A percentile compares a stretch with the other conserved stretches of the same genome.
These are phyloP conservation scores for Ictalurus furcatus DNA, from an alignment of 2,113 vertebrate species.

Conservation along the genomic window DNA sequence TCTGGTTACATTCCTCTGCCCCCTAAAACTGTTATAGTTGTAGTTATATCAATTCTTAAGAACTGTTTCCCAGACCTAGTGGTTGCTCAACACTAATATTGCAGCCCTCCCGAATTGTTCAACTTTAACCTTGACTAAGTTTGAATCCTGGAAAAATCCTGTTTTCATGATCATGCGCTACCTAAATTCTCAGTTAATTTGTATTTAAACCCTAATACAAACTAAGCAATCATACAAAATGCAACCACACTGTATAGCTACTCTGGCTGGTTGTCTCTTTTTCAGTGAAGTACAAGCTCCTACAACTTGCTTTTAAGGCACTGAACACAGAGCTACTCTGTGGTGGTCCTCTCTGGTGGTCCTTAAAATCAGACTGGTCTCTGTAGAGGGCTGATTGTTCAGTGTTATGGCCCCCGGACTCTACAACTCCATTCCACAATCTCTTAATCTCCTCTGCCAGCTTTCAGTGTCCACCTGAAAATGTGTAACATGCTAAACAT, in stretches of 20 bases:
- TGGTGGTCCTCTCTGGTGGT: slow-evolving; percentile 2
- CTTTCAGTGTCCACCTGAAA: background rate
- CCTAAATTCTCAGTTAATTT: background rate
- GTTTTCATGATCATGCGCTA: background rate
- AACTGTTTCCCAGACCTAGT: no score
- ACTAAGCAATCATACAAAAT: background rate
- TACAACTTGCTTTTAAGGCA: background rate
- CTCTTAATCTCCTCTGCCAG: background rate
- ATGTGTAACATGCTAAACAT: background rate
- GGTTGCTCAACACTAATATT: background rate
- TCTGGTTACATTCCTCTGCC: background rate
- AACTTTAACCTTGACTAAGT: background rate
- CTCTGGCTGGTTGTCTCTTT: background rate
- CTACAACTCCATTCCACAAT: background rate
- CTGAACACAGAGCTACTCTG: background rate
- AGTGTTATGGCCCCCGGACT: background rate
- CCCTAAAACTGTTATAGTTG: background rate
- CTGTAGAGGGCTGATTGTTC: background rate
- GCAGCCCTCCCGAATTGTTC: background rate
- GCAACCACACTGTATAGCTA: background rate
- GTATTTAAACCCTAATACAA: background rate
- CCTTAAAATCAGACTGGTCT: background rate
- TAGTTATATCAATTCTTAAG: background rate
- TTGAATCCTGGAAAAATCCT: background rate
- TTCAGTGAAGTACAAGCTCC: background rate